Evolutionary conservation across 2,113 vertebrate genomes (phyloP).

Genomic region (Esox niger): DNA sequence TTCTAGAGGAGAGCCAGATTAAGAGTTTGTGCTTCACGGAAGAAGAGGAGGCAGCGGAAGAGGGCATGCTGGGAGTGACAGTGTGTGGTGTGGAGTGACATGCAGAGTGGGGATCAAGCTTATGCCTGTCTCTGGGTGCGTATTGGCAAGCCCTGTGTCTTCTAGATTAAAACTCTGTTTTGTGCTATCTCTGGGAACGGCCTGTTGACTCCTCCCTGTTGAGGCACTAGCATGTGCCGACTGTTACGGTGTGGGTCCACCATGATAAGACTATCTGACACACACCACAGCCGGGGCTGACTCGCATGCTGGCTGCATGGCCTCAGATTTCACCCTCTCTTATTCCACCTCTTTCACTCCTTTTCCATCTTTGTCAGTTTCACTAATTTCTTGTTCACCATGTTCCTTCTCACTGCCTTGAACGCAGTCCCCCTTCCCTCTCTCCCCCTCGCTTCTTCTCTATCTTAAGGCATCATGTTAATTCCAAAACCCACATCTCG

Average conservation of each 20-base stretch:
- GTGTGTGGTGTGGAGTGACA: slow-evolving; percentile 44
- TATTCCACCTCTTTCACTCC: slow-evolving; percentile 27
- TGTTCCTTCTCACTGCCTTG: slow-evolving; percentile 4
- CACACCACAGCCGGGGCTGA: slow-evolving; percentile 48
- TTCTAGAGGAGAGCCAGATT: slow-evolving; percentile 24
- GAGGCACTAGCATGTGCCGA: slow-evolving; percentile 42
- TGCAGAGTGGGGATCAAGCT: neutral
- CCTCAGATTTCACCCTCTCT: slow-evolving; percentile 78
- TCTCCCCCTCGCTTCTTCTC: neutral
- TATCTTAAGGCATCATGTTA: slow-evolving; percentile 33
- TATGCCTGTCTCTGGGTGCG: neutral
- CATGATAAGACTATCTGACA: slow-evolving; percentile 87
- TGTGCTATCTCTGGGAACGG: slow-evolving; percentile 54
- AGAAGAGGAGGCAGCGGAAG: slow-evolving; percentile 5
- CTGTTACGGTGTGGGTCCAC: slow-evolving; percentile 78
- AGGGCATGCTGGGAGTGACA: slow-evolving; percentile 46
- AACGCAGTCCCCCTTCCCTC: neutral
- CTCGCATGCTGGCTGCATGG: slow-evolving; percentile 55
- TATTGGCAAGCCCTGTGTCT: slow-evolving; percentile 1
- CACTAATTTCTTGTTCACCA: slow-evolving; percentile 1
- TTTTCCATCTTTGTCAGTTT: slow-evolving; percentile 3
- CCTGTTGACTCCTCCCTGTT: slow-evolving; percentile 57
- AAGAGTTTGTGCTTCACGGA: slow-evolving; percentile 15
- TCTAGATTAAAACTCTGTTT: slow-evolving; percentile 16
- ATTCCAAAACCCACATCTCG: slow-evolving; percentile 35